Percentiles rank a stretch among this genome's conserved stretches.
Conservation (phyloP, 2,888 invertebrate species). For the Drosophila lutescens region DNA sequence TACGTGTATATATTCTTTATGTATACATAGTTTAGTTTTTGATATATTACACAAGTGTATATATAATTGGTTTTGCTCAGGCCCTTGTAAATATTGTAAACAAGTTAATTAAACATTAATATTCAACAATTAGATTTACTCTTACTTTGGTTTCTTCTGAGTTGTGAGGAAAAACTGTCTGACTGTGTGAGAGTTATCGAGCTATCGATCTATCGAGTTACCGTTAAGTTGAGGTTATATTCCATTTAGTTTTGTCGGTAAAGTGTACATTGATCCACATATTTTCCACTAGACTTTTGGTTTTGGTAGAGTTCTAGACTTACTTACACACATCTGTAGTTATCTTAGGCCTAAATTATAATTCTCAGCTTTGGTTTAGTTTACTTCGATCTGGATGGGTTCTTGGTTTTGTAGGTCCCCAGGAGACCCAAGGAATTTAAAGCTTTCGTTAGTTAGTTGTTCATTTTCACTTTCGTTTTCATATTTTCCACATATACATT, state of each 20-base stretch:
- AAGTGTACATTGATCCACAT: conserved; percentile 67
- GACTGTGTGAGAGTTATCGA: conserved; percentile 25
- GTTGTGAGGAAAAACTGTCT: conserved; percentile 7
- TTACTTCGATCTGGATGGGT: conserved; percentile 64
- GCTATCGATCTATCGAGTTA: conserved; percentile 1
- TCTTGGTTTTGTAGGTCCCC: conserved; percentile 30
- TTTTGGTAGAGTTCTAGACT: conserved; percentile 8
- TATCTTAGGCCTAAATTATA: conserved; percentile 52
- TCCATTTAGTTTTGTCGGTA: conserved; percentile 7
- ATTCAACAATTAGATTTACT: conserved; percentile 14
- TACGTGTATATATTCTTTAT: conserved; percentile 25
- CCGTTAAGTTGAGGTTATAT: conserved; percentile 22
- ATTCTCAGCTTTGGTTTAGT: conserved; percentile 48
- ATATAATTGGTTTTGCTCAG: conserved; percentile 42
- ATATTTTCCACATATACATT: no score
- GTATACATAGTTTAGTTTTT: conserved; percentile 42
- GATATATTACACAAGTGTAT: conserved; percentile 43
- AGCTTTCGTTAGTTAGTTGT: conserved; percentile 70
- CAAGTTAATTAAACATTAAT: conserved; percentile 40
- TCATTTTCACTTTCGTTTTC: conserved; percentile 18
- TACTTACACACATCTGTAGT: conserved; percentile 23
- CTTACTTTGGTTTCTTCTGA: conserved; percentile 3
- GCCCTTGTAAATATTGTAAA: conserved; percentile 46
- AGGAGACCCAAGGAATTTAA: conserved; percentile 56
- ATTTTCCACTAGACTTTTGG: conserved; percentile 58